Evolutionary conservation across 1,140 invertebrate genomes (phyloP).

Genomic region (Whitmania pigra): DNA sequence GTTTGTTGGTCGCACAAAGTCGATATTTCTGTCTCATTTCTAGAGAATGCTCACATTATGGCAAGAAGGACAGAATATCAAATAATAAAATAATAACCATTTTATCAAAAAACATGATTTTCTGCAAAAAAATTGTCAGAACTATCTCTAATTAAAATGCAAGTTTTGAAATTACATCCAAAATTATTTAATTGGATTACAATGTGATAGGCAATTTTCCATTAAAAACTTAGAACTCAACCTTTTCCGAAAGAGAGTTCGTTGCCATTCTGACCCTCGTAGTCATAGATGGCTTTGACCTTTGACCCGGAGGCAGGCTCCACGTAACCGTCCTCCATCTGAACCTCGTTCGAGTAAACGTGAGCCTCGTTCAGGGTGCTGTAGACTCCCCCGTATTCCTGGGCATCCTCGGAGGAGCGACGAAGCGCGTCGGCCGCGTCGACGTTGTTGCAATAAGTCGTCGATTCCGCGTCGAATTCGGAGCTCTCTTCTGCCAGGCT

Average conservation of each 20-base stretch:
- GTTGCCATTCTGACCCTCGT: constrained; percentile 86
- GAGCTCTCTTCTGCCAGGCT: not conserved
- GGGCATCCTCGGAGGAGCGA: not conserved
- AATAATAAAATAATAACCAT: too few species aligned
- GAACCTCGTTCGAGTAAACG: constrained; percentile 8
- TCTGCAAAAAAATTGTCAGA: too few species aligned
- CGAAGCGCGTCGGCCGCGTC: not conserved
- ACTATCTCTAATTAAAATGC: too few species aligned
- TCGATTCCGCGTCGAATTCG: not conserved
- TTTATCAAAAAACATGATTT: too few species aligned
- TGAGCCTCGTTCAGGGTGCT: constrained; percentile 4
- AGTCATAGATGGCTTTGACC: constrained; percentile 87
- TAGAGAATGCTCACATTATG: too few species aligned
- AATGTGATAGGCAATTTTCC: too few species aligned
- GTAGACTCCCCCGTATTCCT: not conserved
- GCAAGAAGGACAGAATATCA: too few species aligned
- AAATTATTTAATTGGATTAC: too few species aligned
- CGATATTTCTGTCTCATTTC: too few species aligned
- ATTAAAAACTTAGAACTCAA: constrained; percentile 35
- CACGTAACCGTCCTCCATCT: not conserved
- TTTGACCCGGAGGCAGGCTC: constrained; percentile 54
- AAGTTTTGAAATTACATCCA: too few species aligned
- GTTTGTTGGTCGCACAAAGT: too few species aligned
- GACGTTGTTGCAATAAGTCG: not conserved
- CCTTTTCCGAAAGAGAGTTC: constrained; percentile 91